Evolutionary conservation across 2,113 vertebrate genomes (phyloP).

Genomic region (Prolemur simus): DNA sequence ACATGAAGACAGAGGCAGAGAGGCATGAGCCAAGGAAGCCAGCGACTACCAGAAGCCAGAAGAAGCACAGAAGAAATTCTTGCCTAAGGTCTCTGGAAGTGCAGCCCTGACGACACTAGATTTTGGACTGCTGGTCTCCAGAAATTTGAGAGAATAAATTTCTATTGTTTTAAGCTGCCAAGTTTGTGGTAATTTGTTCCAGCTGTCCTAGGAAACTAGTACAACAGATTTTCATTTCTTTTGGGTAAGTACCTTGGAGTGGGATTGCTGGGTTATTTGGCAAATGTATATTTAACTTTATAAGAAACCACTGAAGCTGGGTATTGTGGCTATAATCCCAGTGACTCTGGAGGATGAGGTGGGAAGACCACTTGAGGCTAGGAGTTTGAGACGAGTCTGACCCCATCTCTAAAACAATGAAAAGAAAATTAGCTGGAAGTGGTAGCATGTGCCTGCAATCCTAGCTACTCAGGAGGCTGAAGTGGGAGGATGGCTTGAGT

Average conservation of each 20-base stretch:
- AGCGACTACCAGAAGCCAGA: background rate
- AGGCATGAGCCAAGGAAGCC: background rate
- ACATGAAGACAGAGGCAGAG: background rate
- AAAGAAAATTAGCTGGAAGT: too few relatives aligned
- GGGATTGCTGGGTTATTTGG: background rate
- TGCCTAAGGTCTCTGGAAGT: background rate
- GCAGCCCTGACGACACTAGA: background rate
- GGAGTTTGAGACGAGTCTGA: too few relatives aligned
- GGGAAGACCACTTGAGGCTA: too few relatives aligned
- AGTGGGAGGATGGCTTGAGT: too few relatives aligned
- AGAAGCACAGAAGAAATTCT: background rate
- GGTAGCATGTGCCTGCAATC: too few relatives aligned
- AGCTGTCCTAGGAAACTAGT: background rate
- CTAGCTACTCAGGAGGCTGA: too few relatives aligned
- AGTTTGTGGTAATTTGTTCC: background rate
- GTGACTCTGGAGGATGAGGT: too few relatives aligned
- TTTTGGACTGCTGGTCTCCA: background rate
- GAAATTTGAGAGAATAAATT: background rate
- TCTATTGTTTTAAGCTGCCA: background rate
- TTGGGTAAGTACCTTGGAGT: background rate
- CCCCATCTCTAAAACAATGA: too few relatives aligned
- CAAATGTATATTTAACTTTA: background rate
- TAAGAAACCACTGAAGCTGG: background rate
- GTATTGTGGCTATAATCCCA: too few relatives aligned
- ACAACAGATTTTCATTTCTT: background rate